Evolutionary conservation across 2,113 vertebrate genomes (phyloP).

Genomic region (Corynorhinus townsendii): DNA sequence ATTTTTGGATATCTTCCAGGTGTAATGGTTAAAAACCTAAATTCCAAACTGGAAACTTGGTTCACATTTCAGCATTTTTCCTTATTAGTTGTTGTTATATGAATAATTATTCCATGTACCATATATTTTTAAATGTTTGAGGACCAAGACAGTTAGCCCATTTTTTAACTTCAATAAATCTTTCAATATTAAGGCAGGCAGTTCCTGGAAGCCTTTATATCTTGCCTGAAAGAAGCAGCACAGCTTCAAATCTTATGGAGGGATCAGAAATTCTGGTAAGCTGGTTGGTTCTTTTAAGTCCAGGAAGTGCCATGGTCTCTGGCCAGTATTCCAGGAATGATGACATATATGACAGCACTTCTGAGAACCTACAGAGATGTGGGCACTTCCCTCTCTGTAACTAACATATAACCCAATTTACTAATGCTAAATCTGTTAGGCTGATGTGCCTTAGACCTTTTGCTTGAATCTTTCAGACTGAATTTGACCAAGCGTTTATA

Average conservation of each 20-base stretch:
- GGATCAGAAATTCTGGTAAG: constrained; percentile 58
- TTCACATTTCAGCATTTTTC: not conserved
- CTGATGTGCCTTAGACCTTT: constrained; percentile 2
- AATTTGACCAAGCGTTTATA: constrained; percentile 9
- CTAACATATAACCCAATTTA: constrained; percentile 58
- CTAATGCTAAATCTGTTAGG: constrained; percentile 42
- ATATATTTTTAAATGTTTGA: not conserved
- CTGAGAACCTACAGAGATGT: constrained; percentile 59
- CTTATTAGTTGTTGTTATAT: not conserved
- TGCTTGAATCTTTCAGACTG: constrained; percentile 25
- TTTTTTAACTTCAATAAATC: not conserved
- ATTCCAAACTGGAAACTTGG: not conserved
- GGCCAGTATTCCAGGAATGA: constrained; percentile 68
- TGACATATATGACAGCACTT: constrained; percentile 27
- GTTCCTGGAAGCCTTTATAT: constrained; percentile 58
- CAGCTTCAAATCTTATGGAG: constrained; percentile 26
- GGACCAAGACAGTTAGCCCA: not conserved
- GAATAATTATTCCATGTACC: not conserved
- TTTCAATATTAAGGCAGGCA: constrained; percentile 19
- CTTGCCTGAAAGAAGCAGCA: constrained; percentile 29
- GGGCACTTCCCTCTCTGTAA: constrained; percentile 22
- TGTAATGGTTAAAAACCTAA: not conserved
- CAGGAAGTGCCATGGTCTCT: constrained; percentile 39
- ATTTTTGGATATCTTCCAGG: not conserved
- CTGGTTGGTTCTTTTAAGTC: constrained; percentile 39